A percentile compares a stretch with the other conserved stretches of the same genome.
phyloP scores from a whole-genome alignment of 1,140 invertebrate species.

The Gonioctena quinquepunctata region DNA sequence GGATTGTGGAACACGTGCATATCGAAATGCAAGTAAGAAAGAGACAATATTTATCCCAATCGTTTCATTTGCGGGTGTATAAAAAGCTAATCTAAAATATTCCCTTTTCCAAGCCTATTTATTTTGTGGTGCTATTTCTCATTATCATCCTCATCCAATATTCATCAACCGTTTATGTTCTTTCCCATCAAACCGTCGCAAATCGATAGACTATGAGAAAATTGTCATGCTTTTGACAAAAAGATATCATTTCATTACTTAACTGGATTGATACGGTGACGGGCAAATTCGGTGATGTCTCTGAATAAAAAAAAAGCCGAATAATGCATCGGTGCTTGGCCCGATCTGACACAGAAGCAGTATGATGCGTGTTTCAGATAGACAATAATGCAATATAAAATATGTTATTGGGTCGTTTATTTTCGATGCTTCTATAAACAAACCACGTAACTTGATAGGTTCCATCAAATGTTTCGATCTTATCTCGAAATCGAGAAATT shows the following conservation, averaged over 20 bases:
- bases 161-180: background rate
- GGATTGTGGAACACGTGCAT: no score
- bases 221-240: background rate
- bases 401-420: background rate
- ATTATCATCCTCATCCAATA: no score
- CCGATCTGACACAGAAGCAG: background rate
- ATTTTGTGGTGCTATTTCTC: no score
- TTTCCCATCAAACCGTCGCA: background rate
- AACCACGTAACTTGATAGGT: no score
- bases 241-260: background rate
- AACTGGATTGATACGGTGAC: background rate
- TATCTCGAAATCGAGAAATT: no score
- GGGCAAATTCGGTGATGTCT: background rate
- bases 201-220: background rate
- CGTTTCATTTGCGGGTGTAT: no score
- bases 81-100: no score
- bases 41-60: no score
- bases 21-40: no score
- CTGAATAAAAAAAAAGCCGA: background rate
- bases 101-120: no score
- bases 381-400: background rate
- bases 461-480: no score
- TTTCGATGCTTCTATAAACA: no score
- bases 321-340: background rate
- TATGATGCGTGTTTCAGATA: background rate